Evolutionary conservation across 2,797 vertebrate species (phyloP), one percentile per base, ranked within the genome.

Genomic region (Coregonus suidteri): DNA sequence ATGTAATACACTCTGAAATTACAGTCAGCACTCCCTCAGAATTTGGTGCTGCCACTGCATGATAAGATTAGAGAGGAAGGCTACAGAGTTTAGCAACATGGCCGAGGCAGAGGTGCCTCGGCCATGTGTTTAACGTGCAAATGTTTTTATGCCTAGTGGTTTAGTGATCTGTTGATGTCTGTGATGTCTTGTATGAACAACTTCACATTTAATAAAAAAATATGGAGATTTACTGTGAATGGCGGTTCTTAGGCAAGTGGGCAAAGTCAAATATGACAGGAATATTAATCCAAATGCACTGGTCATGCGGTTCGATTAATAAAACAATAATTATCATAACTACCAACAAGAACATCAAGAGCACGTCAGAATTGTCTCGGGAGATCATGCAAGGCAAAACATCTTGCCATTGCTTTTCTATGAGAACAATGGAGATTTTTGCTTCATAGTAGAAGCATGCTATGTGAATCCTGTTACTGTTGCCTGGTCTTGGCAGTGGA

Each of bases 111-210:
- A 83, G 82, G 77, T 34, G 25, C 25, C 25, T 25, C 25, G 25
- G 25, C 25, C 25, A 25, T 25, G 25, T 25, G 25, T 83, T 89
- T 85, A 90, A 25, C 25, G 25, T 80, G 68, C 41, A 66, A 85
- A 88, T 82, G 78, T 86, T 77, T 70, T 77, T 59, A 79, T 79
- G 37, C 31, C 11, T 4, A 67, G 78, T 65, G 59, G 80, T 80
- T 71, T 83, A 79, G 87, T 71, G 82, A 78, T 81, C 77, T 81
- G 41, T 76, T 84, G 85, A 88, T 77, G 80, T 85, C 76, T 68
- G 79, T 56, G 78, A 73, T 67, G 65, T 31, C 66, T 76, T 30
- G 35, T 74, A 20, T 56, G 30, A 81, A 77, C 82, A 80, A 41
- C 79, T 35, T 41, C 77, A 67, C 74, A 85, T 76, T 70, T 2